A percentile compares a stretch with the other conserved stretches of the same genome.
Conservation (phyloP, 2,113 vertebrate species). For the Brachyhypopomus gauderio region DNA sequence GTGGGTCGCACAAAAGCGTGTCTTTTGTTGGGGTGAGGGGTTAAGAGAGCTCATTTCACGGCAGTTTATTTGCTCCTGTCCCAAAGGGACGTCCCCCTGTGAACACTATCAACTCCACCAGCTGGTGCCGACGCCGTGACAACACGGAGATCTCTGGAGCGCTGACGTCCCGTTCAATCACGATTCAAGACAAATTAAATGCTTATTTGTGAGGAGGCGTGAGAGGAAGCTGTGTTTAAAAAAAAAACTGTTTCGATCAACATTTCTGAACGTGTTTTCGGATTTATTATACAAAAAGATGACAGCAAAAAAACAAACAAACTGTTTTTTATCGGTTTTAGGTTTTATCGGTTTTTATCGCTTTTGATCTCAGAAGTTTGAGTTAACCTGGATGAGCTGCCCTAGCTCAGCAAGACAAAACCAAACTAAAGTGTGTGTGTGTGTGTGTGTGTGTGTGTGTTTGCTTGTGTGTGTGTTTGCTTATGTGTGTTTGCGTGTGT, state of each 20-base stretch:
- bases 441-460: neutral
- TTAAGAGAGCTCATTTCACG: constrained; percentile 78
- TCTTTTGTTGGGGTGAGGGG: constrained; percentile 63
- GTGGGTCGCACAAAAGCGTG: constrained; percentile 50
- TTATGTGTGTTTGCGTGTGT: neutral
- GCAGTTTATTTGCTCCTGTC: constrained; percentile 72
- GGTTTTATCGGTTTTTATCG: too few species aligned
- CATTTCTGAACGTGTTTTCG: neutral
- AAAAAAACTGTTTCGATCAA: neutral
- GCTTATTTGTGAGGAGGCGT: neutral
- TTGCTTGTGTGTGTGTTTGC: neutral
- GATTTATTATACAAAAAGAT: neutral
- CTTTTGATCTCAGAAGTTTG: too few species aligned
- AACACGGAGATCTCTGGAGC: constrained; percentile 27
- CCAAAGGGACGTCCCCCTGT: constrained; percentile 64
- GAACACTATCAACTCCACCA: constrained; percentile 70
- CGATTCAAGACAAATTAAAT: constrained; percentile 48
- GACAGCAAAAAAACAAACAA: too few species aligned
- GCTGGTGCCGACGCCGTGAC: constrained; percentile 65
- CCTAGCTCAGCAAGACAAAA: too few species aligned
- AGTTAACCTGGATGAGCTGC: too few species aligned
- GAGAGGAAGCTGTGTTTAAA: neutral
- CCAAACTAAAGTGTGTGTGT: too few species aligned
- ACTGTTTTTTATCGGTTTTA: neutral
- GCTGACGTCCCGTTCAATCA: constrained; percentile 46